Percentiles rank a stretch among this genome's conserved stretches.
Conservation (phyloP, 2,888 invertebrate species). For the Drosophila testacea region DNA sequence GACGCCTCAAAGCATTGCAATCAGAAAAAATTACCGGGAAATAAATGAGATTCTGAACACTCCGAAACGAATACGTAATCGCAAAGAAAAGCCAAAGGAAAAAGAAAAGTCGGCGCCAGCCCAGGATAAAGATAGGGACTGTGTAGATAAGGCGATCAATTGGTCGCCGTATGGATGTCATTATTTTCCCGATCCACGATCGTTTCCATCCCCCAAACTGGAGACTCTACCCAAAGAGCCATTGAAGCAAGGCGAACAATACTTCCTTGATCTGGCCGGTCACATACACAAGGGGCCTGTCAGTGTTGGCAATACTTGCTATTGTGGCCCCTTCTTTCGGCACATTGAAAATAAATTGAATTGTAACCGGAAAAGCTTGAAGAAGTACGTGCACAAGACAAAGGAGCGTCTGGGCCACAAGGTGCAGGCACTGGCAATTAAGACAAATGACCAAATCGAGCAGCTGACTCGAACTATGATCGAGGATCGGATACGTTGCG, state of each 20-base stretch:
- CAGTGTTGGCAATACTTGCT: slow-evolving; percentile 96
- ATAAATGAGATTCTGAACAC: slow-evolving; percentile 92
- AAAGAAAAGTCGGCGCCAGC: slow-evolving; percentile 27
- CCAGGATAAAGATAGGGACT: slow-evolving; percentile 79
- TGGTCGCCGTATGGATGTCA: slow-evolving; percentile 98
- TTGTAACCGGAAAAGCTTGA: slow-evolving; percentile 89
- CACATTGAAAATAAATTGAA: slow-evolving; percentile 94
- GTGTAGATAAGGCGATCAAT: slow-evolving; percentile 85
- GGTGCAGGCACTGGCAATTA: slow-evolving; percentile 91
- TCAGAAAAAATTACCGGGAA: slow-evolving; percentile 93
- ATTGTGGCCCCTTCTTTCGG: slow-evolving; percentile 96
- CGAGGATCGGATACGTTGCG: slow-evolving; percentile 82
- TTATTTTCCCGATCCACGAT: slow-evolving; percentile 93
- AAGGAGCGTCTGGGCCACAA: slow-evolving; percentile 92
- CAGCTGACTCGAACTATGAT: slow-evolving; percentile 87
- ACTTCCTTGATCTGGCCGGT: slow-evolving; percentile 96
- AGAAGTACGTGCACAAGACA: slow-evolving; percentile 89
- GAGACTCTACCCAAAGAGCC: slow-evolving; percentile 95
- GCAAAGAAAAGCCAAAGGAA: slow-evolving; percentile 70
- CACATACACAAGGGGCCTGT: slow-evolving; percentile 97
- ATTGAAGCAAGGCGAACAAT: slow-evolving; percentile 94
- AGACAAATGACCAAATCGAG: slow-evolving; percentile 90
- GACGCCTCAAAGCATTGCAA: slow-evolving; percentile 95
- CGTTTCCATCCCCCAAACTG: slow-evolving; percentile 93
- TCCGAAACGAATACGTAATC: slow-evolving; percentile 74